Conservation (phyloP, 2,888 invertebrate genomes). For the Eucera pruinosa region DNA sequence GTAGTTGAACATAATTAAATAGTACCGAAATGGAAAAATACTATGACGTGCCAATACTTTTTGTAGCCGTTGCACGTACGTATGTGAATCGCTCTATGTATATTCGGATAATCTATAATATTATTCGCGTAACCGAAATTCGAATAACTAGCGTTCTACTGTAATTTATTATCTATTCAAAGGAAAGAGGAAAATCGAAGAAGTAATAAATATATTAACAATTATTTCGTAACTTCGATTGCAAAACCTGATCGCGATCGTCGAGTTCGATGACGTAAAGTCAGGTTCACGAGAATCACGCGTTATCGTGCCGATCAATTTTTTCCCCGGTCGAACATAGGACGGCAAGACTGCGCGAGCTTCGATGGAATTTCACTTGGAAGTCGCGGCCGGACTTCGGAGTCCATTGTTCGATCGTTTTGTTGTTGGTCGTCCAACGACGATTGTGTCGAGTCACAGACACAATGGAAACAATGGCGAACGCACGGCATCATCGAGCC, state of each 20-base stretch:
- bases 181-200: background rate
- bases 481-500: constrained; percentile 12
- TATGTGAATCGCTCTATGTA: too few relatives aligned
- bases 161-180: too few relatives aligned
- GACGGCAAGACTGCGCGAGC: constrained; percentile 11
- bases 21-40: too few relatives aligned
- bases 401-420: constrained; percentile 54
- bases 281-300: constrained; percentile 11
- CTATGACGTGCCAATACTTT: too few relatives aligned
- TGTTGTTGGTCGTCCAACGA: constrained; percentile 38
- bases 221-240: constrained; percentile 12
- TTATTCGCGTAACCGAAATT: too few relatives aligned
- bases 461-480: constrained; percentile 46
- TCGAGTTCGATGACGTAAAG: constrained; percentile 22
- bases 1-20: too few relatives aligned
- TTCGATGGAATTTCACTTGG: constrained; percentile 50
- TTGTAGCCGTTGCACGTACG: too few relatives aligned
- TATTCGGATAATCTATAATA: too few relatives aligned
- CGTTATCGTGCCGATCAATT: constrained; percentile 27
- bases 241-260: constrained; percentile 4
- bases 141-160: too few relatives aligned
- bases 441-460: constrained; percentile 48
- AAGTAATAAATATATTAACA: constrained; percentile 3
- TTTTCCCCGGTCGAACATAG: constrained; percentile 11
- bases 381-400: constrained; percentile 22